A percentile compares a stretch with the other conserved stretches of the same genome.
phyloP scores from a whole-genome alignment of 2,888 invertebrate genomes.

The Lithophane leautieri region DNA sequence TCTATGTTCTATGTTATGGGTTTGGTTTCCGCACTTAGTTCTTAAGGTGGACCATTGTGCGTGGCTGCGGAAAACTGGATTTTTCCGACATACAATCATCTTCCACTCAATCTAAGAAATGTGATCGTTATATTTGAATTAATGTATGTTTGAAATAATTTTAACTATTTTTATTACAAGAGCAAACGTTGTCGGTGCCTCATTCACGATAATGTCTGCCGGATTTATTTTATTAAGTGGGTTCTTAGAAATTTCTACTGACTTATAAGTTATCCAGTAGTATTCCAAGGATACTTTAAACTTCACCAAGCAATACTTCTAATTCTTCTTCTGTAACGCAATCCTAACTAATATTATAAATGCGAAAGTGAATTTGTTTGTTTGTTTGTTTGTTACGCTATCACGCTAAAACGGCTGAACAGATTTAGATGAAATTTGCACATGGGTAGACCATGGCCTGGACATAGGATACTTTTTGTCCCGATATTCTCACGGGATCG shows the following conservation, averaged over 20 bases:
- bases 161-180: not conserved
- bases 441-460: no score
- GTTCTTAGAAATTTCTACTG: not conserved
- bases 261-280: not conserved
- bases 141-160: not conserved
- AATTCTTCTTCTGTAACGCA: not conserved
- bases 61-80: not conserved
- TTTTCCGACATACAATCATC: not conserved
- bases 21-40: no score
- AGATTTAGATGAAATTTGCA: no score
- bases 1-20: no score
- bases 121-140: not conserved
- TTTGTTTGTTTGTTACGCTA: no score
- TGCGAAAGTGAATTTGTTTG: no score
- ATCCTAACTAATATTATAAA: no score
- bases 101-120: slow-evolving; percentile 1
- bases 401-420: no score
- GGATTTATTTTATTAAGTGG: not conserved
- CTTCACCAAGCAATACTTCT: not conserved
- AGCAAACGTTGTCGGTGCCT: not conserved
- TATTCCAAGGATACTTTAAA: not conserved
- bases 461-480: no score
- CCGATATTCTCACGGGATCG: no score
- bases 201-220: not conserved
- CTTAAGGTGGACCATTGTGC: no score